Conservation (phyloP, 2,888 invertebrate genomes). For the Seira musarum region DNA sequence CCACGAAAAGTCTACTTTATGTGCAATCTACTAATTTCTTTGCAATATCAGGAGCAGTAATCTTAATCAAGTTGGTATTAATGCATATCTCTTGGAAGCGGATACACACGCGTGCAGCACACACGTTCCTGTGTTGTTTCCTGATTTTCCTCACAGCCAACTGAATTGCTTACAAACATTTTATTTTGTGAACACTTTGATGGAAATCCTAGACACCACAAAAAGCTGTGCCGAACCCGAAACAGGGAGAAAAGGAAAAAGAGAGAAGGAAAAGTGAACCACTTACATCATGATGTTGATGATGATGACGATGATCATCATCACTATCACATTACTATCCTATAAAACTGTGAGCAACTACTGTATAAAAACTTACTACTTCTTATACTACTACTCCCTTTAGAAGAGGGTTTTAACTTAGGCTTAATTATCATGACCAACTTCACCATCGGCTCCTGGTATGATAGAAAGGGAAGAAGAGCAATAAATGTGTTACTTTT, state of each 20-base stretch:
- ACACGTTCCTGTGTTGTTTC: slow-evolving; percentile 12
- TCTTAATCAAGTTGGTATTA: slow-evolving; percentile 47
- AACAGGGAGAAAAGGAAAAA: too few relatives aligned
- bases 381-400: background rate
- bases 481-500: slow-evolving; percentile 51
- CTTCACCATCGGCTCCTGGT: slow-evolving; percentile 18
- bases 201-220: slow-evolving; percentile 30
- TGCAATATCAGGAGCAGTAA: slow-evolving; percentile 32
- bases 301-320: too few relatives aligned
- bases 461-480: slow-evolving; percentile 11
- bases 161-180: slow-evolving; percentile 18
- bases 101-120: background rate
- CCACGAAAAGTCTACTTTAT: slow-evolving; percentile 26
- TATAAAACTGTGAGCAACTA: slow-evolving; percentile 22
- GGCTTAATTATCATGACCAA: slow-evolving; percentile 59
- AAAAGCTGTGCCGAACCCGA: slow-evolving; percentile 23
- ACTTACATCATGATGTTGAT: slow-evolving; percentile 22
- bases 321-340: slow-evolving; percentile 18
- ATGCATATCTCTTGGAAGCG: slow-evolving; percentile 13
- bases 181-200: slow-evolving; percentile 23
- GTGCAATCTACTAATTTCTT: slow-evolving; percentile 48
- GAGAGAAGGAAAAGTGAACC: slow-evolving; percentile 20
- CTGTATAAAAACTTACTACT: background rate
- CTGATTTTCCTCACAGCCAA: slow-evolving; percentile 8
- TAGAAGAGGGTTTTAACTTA: slow-evolving; percentile 24